These are phyloP conservation scores for Drosophila ogumai DNA, from an alignment of 1,140 invertebrate species.

Conservation along the genomic window DNA sequence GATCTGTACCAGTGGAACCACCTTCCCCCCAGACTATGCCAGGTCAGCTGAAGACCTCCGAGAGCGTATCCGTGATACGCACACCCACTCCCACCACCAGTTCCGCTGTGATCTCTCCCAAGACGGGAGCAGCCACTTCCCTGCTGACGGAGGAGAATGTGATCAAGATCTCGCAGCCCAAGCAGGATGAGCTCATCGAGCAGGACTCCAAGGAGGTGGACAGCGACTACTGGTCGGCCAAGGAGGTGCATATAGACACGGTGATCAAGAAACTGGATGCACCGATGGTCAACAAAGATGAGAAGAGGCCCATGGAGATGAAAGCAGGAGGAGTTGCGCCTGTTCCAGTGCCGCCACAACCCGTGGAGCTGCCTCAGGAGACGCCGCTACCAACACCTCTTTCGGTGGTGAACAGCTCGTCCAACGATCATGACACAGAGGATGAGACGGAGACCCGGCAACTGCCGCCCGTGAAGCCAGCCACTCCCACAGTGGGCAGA, in stretches of 20 bases:
- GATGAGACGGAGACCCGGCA: conserved; percentile 78
- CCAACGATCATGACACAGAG: conserved; percentile 77
- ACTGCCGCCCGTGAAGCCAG: conserved; percentile 33
- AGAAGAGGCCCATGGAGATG: conserved; percentile 20
- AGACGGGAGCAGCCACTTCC: conserved; percentile 31
- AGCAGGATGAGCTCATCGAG: conserved; percentile 74
- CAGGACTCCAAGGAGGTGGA: conserved; percentile 88
- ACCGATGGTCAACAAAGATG: conserved; percentile 70
- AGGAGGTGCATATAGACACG: conserved; percentile 90
- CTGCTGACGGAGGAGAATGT: conserved; percentile 80
- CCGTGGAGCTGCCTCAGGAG: conserved; percentile 5
- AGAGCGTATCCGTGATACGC: conserved; percentile 73
- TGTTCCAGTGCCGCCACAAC: background rate
- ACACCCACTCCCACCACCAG: conserved; percentile 70
- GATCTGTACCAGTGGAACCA: background rate
- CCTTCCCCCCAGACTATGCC: background rate
- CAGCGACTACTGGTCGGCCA: conserved; percentile 91
- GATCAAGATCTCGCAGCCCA: conserved; percentile 82
- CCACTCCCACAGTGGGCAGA: conserved; percentile 55
- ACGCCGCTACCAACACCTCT: conserved; percentile 7
- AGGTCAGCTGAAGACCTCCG: conserved; percentile 59
- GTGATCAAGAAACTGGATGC: conserved; percentile 92
- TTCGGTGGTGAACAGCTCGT: conserved; percentile 20
- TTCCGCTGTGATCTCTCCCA: conserved; percentile 52
- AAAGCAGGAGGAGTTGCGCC: conserved; percentile 46